A percentile compares a stretch with the other conserved stretches of the same genome.
These are phyloP conservation scores for Caenorhabditis afra DNA, from an alignment of 2,888 invertebrate species.

Conservation along the genomic window DNA sequence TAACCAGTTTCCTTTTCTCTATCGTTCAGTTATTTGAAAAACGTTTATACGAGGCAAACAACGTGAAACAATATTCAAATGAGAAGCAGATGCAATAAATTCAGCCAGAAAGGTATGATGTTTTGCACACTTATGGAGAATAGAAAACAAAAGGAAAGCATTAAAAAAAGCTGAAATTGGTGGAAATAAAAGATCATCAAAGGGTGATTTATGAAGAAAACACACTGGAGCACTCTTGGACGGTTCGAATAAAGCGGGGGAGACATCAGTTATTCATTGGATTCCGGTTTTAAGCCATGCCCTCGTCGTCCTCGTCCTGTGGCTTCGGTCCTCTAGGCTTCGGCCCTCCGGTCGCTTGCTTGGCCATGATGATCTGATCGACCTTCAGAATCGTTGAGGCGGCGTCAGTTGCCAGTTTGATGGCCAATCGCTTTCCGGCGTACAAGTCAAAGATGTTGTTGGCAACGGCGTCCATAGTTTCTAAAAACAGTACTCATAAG, in stretches of 20 bases:
- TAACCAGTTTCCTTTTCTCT: not conserved
- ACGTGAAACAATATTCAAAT: constrained; percentile 21
- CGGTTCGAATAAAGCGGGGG: constrained; percentile 13
- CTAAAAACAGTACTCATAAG: constrained; percentile 27
- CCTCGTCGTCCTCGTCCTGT: constrained; percentile 82
- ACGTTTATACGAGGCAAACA: constrained; percentile 21
- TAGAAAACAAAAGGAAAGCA: constrained; percentile 3
- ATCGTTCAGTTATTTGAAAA: not conserved
- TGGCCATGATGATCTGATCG: constrained; percentile 84
- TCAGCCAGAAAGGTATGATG: not conserved
- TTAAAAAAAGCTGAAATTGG: constrained; percentile 17
- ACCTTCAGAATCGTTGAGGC: constrained; percentile 84
- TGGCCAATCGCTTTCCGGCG: constrained; percentile 90
- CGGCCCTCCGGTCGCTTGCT: constrained; percentile 83
- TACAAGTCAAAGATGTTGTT: constrained; percentile 90
- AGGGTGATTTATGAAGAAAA: constrained; percentile 9
- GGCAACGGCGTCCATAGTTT: constrained; percentile 85
- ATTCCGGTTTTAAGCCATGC: constrained; percentile 77
- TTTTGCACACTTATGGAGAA: not conserved
- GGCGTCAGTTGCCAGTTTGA: constrained; percentile 95
- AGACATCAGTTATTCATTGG: constrained; percentile 7
- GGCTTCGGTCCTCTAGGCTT: constrained; percentile 80
- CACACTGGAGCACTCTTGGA: constrained; percentile 13
- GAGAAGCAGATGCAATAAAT: constrained; percentile 26
- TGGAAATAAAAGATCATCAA: constrained; percentile 17